phyloP scores from a whole-genome alignment of 2,888 invertebrate genomes.

The Scrobipalpa atriplicella region DNA sequence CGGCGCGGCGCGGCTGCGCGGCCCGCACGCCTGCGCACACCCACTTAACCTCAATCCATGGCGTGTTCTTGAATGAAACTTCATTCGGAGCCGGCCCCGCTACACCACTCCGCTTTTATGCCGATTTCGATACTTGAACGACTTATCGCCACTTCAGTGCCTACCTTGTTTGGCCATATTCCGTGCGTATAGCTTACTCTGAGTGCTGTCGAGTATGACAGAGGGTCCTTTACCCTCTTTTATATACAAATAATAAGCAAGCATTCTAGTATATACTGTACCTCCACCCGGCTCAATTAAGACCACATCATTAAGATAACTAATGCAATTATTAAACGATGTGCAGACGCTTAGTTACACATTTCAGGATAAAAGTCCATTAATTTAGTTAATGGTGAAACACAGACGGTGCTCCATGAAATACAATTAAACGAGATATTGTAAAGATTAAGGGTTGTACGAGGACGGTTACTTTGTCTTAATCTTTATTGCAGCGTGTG shows the following conservation, averaged over 20 bases:
- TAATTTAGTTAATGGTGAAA: slow-evolving; percentile 12
- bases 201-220: slow-evolving; percentile 23
- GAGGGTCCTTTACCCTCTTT: neutral
- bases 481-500: neutral
- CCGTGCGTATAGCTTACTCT: slow-evolving; percentile 22
- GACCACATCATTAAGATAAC: slow-evolving; percentile 17
- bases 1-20: slow-evolving; percentile 60
- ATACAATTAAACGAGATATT: neutral
- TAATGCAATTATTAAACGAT: slow-evolving; percentile 22
- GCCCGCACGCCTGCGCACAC: slow-evolving; percentile 68
- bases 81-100: slow-evolving; percentile 61
- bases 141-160: slow-evolving; percentile 37
- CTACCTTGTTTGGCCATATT: slow-evolving; percentile 29
- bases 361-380: slow-evolving; percentile 17
- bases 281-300: slow-evolving; percentile 18
- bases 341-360: slow-evolving; percentile 13
- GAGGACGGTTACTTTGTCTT: neutral
- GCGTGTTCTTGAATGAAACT: slow-evolving; percentile 81
- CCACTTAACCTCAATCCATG: slow-evolving; percentile 78
- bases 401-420: neutral
- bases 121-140: slow-evolving; percentile 52
- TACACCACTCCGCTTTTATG: slow-evolving; percentile 67
- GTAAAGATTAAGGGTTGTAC: neutral
- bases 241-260: slow-evolving; percentile 2
- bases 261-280: neutral